A percentile compares a stretch with the other conserved stretches of the same genome.
phyloP scores from a whole-genome alignment of 2,113 vertebrate species.

The Vombatus ursinus region DNA sequence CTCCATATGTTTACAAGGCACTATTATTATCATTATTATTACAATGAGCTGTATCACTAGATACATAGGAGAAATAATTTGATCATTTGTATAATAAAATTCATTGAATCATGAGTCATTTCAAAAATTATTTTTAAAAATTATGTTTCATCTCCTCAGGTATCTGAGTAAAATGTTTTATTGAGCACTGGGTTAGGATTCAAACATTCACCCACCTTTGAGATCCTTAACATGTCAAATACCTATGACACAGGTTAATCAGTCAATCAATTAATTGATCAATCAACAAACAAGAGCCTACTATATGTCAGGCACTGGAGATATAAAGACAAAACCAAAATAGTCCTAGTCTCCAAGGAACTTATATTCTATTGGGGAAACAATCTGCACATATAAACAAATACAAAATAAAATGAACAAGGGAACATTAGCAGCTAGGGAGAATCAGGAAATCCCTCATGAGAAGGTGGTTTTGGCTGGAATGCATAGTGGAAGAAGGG shows the following conservation, averaged over 20 bases:
- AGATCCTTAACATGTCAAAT: not conserved
- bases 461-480: not conserved
- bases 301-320: not conserved
- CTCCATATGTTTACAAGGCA: not conserved
- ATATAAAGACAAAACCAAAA: not conserved
- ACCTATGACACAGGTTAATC: not conserved
- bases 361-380: not conserved
- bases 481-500: not conserved
- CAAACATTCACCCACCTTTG: not conserved
- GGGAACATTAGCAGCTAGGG: not conserved
- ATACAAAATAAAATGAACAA: not conserved
- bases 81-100: not conserved
- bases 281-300: not conserved
- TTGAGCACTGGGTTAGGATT: not conserved
- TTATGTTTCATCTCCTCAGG: not conserved
- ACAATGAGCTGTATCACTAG: not conserved
- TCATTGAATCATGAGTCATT: not conserved
- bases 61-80: not conserved
- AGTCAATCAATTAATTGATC: not conserved
- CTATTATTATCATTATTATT: not conserved
- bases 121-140: not conserved
- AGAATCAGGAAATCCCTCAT: not conserved
- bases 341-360: not conserved
- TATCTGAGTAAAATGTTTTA: not conserved
- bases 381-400: not conserved